Base-by-base conservation (phyloP, 2,888 invertebrate species). In the Xanthia icteritia region DNA sequence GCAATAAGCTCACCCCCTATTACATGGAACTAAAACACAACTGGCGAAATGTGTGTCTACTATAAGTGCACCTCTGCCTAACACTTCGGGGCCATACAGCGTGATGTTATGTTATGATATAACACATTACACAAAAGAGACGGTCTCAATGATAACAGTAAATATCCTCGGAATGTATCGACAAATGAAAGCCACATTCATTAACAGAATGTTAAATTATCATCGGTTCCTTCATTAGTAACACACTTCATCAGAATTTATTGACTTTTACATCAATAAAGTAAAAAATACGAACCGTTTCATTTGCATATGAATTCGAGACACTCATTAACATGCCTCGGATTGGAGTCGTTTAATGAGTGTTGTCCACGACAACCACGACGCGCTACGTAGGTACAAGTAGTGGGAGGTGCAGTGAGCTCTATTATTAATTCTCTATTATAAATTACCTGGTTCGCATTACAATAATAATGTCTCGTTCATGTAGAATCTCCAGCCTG, bases 261-360 rank as follows among this genome's bases (percentile, higher is more conserved):
- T 79, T 75, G 75, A 71, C 66, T 63, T 61, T 78, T 73, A 78
- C 77, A 87, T 63, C 76, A 66, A 81, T 85, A 89, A 80, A 82
- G 71, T 81, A 74, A 68, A 87, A 81, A 80, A 83, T 87, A 84
- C 71, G 69, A 77, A 87, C 54, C 63, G 80, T 73, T 78, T 72
- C 66, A 90, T 88, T 88, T 79, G 88, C 90, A 89, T 88, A 86
- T 84, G 77, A 80, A 82, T 87, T 63, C 54, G 76, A 80, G 74
- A 45, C 63, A 73, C 76, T 79, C 74, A 87, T 87, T 85, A 78
- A 69, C 79, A 77, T 79, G 64, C 79, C 74, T 83, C 78, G 76
- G 76, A 80, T 77, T 83, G 77, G 68, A 76, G 61, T 81, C 39
- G 79, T 82, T 73, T 85, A 81, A 86, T 75, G 87, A 73, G 72